Percentiles rank a stretch among this genome's conserved stretches.
Evolutionary conservation across 1,140 invertebrate species (phyloP).

Genomic region (Pectinophora gossypiella): DNA sequence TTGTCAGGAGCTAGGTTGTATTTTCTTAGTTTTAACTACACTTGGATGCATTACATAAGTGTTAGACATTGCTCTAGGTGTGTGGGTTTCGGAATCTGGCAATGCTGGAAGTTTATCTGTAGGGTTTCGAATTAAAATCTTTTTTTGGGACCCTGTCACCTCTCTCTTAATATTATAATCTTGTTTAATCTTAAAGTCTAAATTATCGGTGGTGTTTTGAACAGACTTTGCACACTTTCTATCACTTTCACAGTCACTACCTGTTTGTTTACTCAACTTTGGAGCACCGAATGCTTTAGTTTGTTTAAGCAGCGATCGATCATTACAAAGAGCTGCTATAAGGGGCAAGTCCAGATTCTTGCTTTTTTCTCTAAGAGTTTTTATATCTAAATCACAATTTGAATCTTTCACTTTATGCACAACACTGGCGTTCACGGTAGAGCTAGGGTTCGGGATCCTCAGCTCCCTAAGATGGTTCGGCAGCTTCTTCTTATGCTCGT

Average conservation of each 20-base stretch:
- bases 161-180: constrained; percentile 45
- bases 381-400: constrained; percentile 83
- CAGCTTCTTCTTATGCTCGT: constrained; percentile 74
- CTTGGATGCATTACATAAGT: constrained; percentile 69
- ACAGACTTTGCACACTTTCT: constrained; percentile 51
- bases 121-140: constrained; percentile 58
- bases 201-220: constrained; percentile 60
- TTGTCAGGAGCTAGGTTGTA: constrained; percentile 60
- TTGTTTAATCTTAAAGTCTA: constrained; percentile 64
- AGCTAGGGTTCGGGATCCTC: constrained; percentile 30
- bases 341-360: constrained; percentile 90
- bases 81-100: constrained; percentile 58
- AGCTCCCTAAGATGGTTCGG: constrained; percentile 47
- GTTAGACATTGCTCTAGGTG: constrained; percentile 64
- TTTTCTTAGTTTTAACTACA: constrained; percentile 57
- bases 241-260: constrained; percentile 66
- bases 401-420: constrained; percentile 46
- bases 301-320: constrained; percentile 88
- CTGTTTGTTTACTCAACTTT: constrained; percentile 75
- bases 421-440: constrained; percentile 24
- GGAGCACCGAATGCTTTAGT: constrained; percentile 88
- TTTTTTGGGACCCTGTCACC: constrained; percentile 48
- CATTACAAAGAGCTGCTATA: constrained; percentile 93
- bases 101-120: constrained; percentile 65
- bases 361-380: constrained; percentile 89